Conservation (phyloP, 2,888 invertebrate genomes). For the Mesochorus sp. region DNA sequence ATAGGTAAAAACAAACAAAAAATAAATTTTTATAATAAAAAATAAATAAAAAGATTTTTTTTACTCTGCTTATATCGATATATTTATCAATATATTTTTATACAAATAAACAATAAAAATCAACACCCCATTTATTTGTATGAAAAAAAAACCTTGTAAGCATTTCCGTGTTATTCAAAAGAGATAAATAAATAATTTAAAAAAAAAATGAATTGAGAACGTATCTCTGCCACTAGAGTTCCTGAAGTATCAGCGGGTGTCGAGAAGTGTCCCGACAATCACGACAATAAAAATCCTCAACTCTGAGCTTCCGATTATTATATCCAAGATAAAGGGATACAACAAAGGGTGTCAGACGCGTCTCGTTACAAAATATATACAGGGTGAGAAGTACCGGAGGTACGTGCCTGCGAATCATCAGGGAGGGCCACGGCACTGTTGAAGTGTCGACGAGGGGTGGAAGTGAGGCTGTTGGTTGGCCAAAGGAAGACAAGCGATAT, state of each 20-base stretch:
- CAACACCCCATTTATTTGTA: background rate
- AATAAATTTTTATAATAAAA: background rate
- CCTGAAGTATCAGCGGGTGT: slow-evolving; percentile 13
- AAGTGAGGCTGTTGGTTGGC: slow-evolving; percentile 39
- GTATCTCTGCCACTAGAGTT: background rate
- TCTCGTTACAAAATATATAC: slow-evolving; percentile 38
- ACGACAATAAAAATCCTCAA: slow-evolving; percentile 7
- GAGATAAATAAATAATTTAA: too few relatives aligned
- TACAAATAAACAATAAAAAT: background rate
- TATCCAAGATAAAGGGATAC: slow-evolving; percentile 6
- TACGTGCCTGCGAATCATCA: slow-evolving; percentile 28
- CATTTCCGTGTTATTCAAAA: background rate
- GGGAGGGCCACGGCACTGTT: slow-evolving; percentile 32
- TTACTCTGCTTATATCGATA: too few relatives aligned
- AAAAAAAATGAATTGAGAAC: background rate
- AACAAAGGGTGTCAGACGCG: slow-evolving; percentile 24
- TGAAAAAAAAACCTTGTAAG: background rate
- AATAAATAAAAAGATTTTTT: too few relatives aligned
- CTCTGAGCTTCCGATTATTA: slow-evolving; percentile 23
- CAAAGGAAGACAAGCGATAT: slow-evolving; percentile 46
- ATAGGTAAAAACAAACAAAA: background rate
- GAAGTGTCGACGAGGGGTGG: slow-evolving; percentile 55
- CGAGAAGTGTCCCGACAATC: slow-evolving; percentile 31
- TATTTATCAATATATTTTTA: too few relatives aligned
- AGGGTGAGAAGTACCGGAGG: slow-evolving; percentile 43